Evolutionary conservation across 2,797 vertebrate genomes (phyloP).

Genomic region (Erethizon dorsatum): DNA sequence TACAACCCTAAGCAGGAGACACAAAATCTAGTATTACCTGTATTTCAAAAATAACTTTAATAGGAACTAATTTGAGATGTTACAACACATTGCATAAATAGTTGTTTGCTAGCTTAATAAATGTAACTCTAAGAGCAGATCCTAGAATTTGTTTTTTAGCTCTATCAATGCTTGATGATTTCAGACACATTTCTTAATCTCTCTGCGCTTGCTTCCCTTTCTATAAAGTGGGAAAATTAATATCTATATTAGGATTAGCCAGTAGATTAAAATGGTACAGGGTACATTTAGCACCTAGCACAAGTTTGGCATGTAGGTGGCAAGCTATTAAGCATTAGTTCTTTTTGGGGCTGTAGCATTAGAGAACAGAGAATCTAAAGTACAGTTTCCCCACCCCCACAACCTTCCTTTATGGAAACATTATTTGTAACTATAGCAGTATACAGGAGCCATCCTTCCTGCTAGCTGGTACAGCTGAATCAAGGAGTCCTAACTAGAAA

Average conservation of each 20-base stretch:
- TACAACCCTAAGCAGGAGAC: neutral
- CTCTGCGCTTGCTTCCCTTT: constrained; percentile 39
- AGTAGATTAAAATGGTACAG: constrained; percentile 17
- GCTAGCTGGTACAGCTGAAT: neutral
- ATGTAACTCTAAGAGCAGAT: constrained; percentile 59
- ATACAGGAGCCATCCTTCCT: neutral
- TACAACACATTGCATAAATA: constrained; percentile 12
- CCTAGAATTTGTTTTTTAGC: constrained; percentile 62
- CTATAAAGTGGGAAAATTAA: constrained; percentile 27
- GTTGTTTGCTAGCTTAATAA: constrained; percentile 53
- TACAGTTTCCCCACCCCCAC: neutral
- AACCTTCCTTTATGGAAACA: constrained; percentile 48
- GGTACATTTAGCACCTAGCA: neutral
- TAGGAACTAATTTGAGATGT: constrained; percentile 60
- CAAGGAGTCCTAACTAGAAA: constrained; percentile 3
- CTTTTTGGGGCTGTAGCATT: neutral
- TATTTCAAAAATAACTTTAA: constrained; percentile 49
- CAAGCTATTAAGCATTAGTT: constrained; percentile 18
- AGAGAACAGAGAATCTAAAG: constrained; percentile 9
- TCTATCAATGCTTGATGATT: constrained; percentile 42
- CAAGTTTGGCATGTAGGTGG: constrained; percentile 4
- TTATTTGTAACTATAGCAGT: constrained; percentile 22
- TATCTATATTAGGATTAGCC: constrained; percentile 31
- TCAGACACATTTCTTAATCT: constrained; percentile 66
- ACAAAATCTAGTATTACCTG: constrained; percentile 33